Evolutionary conservation across 1,140 invertebrate genomes (phyloP).

Genomic region (Bombus waltoni): DNA sequence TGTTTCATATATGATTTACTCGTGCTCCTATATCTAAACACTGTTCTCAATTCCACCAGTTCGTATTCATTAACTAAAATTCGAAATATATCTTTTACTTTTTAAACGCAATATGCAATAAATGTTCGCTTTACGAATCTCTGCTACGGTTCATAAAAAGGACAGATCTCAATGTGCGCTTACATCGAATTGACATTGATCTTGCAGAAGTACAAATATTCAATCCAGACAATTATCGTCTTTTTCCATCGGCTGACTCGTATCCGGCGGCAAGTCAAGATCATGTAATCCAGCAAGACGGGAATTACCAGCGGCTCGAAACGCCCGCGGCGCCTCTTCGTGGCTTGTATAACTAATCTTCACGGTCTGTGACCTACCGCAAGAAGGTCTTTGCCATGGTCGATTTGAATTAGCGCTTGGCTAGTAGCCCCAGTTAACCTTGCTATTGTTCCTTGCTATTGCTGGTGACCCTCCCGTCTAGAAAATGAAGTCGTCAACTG

Average conservation of each 20-base stretch:
- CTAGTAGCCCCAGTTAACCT: conserved; percentile 61
- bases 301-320: conserved; percentile 52
- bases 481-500: conserved; percentile 19
- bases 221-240: neutral
- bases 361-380: conserved; percentile 62
- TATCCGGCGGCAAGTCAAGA: conserved; percentile 10
- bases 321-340: conserved; percentile 51
- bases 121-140: no score
- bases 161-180: no score
- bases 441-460: conserved; percentile 76
- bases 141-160: no score
- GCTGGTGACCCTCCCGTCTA: conserved; percentile 39
- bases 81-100: no score
- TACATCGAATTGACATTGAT: conserved; percentile 21
- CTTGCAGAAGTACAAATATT: conserved; percentile 3
- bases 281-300: conserved; percentile 30
- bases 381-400: conserved; percentile 75
- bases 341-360: conserved; percentile 54
- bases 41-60: no score
- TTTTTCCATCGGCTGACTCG: conserved; percentile 7
- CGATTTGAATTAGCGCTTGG: conserved; percentile 60
- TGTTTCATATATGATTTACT: no score
- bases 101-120: no score
- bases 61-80: no score
- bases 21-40: no score